Conservation (phyloP, 2,113 vertebrate species). For the Rhabdomys dilectus region DNA sequence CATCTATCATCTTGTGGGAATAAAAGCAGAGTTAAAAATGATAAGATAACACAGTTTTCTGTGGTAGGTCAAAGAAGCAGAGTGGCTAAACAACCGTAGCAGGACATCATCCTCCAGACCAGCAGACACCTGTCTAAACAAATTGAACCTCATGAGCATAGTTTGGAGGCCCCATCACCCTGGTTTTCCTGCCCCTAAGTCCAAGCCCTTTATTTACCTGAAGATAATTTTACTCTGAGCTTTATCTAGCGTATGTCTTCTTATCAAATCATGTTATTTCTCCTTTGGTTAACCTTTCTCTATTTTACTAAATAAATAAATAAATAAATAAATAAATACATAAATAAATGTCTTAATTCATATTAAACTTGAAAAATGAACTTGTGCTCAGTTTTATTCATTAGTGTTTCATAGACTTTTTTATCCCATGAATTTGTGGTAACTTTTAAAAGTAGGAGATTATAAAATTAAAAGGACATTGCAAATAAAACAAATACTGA, state of each 20-base stretch:
- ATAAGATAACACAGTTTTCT: background rate
- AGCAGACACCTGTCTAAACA: background rate
- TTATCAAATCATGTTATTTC: background rate
- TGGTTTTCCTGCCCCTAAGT: rapidly evolving
- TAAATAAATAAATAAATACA: background rate
- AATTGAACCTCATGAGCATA: background rate
- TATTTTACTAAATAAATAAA: background rate
- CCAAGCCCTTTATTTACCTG: background rate
- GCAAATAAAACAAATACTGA: background rate
- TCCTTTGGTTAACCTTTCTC: conserved; percentile 1
- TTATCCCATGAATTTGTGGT: background rate
- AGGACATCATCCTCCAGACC: background rate
- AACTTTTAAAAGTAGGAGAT: conserved; percentile 4
- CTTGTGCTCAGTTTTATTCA: background rate
- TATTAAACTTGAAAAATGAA: background rate
- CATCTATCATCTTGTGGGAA: background rate
- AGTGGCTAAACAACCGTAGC: background rate
- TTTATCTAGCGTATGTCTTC: background rate
- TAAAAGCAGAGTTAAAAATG: background rate
- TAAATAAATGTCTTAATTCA: background rate
- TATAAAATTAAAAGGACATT: background rate
- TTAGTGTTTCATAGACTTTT: background rate
- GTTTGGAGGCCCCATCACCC: background rate
- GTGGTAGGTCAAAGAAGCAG: background rate
- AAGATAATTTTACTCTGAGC: background rate